Percentiles rank a stretch among this genome's conserved stretches.
These are phyloP conservation scores for Dolichomitus sp. DNA, from an alignment of 2,888 invertebrate species.

Conservation along the genomic window DNA sequence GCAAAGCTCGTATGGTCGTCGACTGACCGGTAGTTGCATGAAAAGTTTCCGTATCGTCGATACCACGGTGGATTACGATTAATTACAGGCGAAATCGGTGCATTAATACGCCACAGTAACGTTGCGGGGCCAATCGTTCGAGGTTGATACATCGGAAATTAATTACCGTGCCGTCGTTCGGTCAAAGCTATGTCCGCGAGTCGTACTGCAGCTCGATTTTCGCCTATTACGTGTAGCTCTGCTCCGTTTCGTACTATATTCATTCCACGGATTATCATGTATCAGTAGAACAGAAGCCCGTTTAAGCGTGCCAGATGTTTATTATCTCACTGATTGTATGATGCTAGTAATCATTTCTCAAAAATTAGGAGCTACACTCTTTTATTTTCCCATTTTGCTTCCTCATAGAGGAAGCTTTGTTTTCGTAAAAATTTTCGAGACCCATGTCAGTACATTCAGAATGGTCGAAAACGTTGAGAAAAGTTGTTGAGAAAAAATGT, in stretches of 20 bases:
- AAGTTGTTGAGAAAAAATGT: too few relatives aligned
- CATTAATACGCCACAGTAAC: conserved; percentile 72
- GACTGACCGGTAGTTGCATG: background rate
- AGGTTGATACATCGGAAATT: conserved; percentile 75
- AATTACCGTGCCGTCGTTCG: conserved; percentile 73
- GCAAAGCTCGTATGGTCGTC: conserved; percentile 8
- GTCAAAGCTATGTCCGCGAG: conserved; percentile 70
- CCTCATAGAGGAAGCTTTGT: too few relatives aligned
- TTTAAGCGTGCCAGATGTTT: background rate
- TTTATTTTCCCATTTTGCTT: too few relatives aligned
- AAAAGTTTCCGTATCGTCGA: conserved; percentile 9
- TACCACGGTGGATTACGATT: conserved; percentile 68
- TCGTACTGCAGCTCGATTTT: background rate
- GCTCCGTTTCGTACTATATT: conserved; percentile 7
- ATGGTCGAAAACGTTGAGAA: too few relatives aligned
- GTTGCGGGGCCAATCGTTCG: conserved; percentile 66
- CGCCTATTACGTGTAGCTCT: background rate
- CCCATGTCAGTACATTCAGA: too few relatives aligned
- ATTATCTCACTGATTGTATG: background rate
- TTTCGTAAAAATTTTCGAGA: too few relatives aligned
- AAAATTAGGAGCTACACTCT: too few relatives aligned
- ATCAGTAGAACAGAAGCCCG: background rate
- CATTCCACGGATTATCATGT: background rate
- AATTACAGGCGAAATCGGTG: conserved; percentile 71
- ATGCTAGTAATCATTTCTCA: background rate